Base-by-base conservation (phyloP, 1,140 invertebrate genomes). In the Acarapis woodi region DNA sequence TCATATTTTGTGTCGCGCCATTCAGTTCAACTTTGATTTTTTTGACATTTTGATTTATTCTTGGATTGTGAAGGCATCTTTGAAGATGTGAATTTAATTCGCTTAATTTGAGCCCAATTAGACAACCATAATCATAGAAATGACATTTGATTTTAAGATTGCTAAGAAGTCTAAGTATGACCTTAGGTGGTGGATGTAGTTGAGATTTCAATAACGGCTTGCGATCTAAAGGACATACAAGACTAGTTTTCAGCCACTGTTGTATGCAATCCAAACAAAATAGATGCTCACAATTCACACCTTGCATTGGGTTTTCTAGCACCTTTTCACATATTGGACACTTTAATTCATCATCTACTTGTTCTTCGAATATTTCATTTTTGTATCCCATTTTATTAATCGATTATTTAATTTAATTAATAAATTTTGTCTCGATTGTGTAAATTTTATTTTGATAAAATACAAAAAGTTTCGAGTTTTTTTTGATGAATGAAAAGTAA, bases 361-460 rank as follows among this genome's bases (percentile, higher is more conserved):
- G n/a, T 18, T 15, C 25, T 12, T 29, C n/a, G 14, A 37, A 37
- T 16, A 19, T 10, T 21, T 37, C 36, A 10, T 22, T 9, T 19
- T 37, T 26, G 24, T 37, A 37, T 14, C 36, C 36, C 36, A 37
- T 37, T n/a, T n/a, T n/a, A n/a, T n/a, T n/a, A n/a, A n/a, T n/a
- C n/a, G n/a, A n/a, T n/a, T n/a, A n/a, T n/a, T n/a, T n/a, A n/a
- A n/a, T n/a, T n/a, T n/a, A n/a, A n/a, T n/a, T n/a, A n/a, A n/a
- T n/a, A n/a, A n/a, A n/a, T n/a, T n/a, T n/a, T n/a, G n/a, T n/a
- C n/a, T n/a, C n/a, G n/a, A n/a, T n/a, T n/a, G n/a, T n/a, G n/a
- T n/a, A n/a, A n/a, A n/a, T n/a, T n/a, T n/a, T n/a, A n/a, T n/a
- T n/a, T n/a, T n/a, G n/a, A n/a, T n/a, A n/a, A n/a, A n/a, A n/a